Evolutionary conservation across 2,113 vertebrate genomes (phyloP).

Genomic region (Lonchura striata): DNA sequence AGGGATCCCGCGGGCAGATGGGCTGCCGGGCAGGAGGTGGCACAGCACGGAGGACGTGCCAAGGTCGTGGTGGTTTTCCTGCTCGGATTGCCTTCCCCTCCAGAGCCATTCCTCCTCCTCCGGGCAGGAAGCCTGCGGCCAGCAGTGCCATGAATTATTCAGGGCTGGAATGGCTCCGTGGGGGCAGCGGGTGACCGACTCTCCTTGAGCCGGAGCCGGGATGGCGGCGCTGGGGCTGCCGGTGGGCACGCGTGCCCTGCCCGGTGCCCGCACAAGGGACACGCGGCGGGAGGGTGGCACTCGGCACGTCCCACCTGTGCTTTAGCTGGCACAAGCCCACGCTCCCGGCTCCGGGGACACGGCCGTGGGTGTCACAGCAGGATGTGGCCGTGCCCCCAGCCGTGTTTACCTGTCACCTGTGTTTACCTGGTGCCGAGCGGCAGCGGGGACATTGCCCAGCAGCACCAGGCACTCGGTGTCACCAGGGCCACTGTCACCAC

Average conservation of each 20-base stretch:
- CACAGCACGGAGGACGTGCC: not conserved
- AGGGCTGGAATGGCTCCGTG: not conserved
- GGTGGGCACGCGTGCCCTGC: not conserved
- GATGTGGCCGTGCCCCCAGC: not conserved
- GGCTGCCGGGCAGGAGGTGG: not conserved
- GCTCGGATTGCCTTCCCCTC: conserved; percentile 11
- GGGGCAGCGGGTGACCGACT: conserved; percentile 40
- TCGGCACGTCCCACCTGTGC: fast-evolving
- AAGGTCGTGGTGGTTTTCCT: conserved; percentile 34
- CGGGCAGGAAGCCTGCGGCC: conserved; percentile 60
- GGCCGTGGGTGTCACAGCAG: not conserved
- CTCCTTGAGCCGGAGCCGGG: conserved; percentile 45
- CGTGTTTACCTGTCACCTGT: not conserved
- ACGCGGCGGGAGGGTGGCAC: fast-evolving
- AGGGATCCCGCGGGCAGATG: not conserved
- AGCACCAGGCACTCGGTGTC: not conserved
- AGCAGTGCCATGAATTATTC: conserved; percentile 67
- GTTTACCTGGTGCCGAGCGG: not conserved
- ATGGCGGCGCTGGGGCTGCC: not conserved
- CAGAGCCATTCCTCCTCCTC: not conserved
- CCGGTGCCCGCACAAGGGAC: fast-evolving
- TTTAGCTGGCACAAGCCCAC: not conserved
- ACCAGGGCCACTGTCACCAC: not conserved
- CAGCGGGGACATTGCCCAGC: not conserved
- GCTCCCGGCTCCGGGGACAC: not conserved